phyloP scores from a whole-genome alignment of 2,888 invertebrate genomes.

The Dryobotodes eremita region DNA sequence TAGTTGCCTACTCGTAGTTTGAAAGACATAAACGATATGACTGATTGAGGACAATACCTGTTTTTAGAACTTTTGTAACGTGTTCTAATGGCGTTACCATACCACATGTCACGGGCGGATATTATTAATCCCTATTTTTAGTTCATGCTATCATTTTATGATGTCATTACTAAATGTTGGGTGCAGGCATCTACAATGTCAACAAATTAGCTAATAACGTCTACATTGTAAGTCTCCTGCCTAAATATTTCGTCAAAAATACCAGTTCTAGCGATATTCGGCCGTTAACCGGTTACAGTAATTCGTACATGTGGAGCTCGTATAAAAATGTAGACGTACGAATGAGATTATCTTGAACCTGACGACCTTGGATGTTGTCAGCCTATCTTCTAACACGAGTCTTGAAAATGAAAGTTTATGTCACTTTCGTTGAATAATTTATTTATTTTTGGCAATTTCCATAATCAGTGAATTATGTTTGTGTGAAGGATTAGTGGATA shows the following conservation, averaged over 20 bases:
- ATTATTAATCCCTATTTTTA: slow-evolving; percentile 62
- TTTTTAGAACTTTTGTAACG: slow-evolving; percentile 30
- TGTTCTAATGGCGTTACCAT: slow-evolving; percentile 43
- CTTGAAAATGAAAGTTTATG: slow-evolving; percentile 75
- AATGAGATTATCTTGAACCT: slow-evolving; percentile 74
- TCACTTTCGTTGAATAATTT: slow-evolving; percentile 63
- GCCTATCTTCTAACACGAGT: slow-evolving; percentile 64
- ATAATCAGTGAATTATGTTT: neutral
- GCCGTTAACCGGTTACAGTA: slow-evolving; percentile 70
- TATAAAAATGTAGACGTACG: slow-evolving; percentile 66
- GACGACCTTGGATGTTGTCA: slow-evolving; percentile 76
- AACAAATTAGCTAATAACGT: slow-evolving; percentile 44
- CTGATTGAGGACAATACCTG: slow-evolving; percentile 27
- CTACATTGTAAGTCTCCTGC: slow-evolving; percentile 11
- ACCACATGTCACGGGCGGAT: slow-evolving; percentile 41
- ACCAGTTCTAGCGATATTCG: slow-evolving; percentile 35
- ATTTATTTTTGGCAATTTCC: neutral
- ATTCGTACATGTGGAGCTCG: slow-evolving; percentile 49
- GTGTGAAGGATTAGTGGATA: slow-evolving; percentile 22
- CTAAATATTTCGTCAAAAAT: slow-evolving; percentile 30
- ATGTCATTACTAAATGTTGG: slow-evolving; percentile 54
- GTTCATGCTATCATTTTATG: slow-evolving; percentile 62
- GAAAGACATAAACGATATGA: slow-evolving; percentile 55
- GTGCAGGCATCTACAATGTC: slow-evolving; percentile 42
- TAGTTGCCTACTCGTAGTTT: slow-evolving; percentile 22